Conservation (phyloP, 2,888 invertebrate species). For the Polymixis flavicincta region DNA sequence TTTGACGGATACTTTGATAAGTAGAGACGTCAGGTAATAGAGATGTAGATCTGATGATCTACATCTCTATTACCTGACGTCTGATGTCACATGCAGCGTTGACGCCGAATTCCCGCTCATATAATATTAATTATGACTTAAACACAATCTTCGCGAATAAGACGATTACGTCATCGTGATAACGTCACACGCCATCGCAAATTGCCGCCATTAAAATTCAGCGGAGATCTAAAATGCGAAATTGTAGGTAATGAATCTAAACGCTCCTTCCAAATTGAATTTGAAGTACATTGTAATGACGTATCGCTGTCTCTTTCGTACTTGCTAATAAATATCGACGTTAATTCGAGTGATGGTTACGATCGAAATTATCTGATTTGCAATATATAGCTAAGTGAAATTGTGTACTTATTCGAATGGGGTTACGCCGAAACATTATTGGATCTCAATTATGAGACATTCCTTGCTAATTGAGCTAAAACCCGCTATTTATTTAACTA, state of each 20-base stretch:
- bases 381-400: not conserved
- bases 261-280: conserved; percentile 72
- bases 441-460: not conserved
- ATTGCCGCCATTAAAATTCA: conserved; percentile 83
- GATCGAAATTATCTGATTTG: conserved; percentile 54
- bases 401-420: not conserved
- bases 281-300: conserved; percentile 71
- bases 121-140: conserved; percentile 67
- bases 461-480: not conserved
- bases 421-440: not conserved
- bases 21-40: too few relatives aligned
- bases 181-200: conserved; percentile 78
- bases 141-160: conserved; percentile 65
- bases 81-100: conserved; percentile 19
- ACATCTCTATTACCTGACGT: conserved; percentile 23
- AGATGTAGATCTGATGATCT: too few relatives aligned
- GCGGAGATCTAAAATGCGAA: conserved; percentile 77
- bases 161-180: conserved; percentile 74
- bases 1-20: conserved; percentile 13
- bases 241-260: conserved; percentile 77
- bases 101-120: conserved; percentile 51
- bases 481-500: conserved; percentile 22
- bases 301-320: conserved; percentile 63
- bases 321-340: conserved; percentile 64
- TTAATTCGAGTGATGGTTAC: conserved; percentile 53